Percentiles rank a stretch among this genome's conserved stretches.
Conservation (phyloP, 1,140 invertebrate genomes). For the Calosoma granatense region DNA sequence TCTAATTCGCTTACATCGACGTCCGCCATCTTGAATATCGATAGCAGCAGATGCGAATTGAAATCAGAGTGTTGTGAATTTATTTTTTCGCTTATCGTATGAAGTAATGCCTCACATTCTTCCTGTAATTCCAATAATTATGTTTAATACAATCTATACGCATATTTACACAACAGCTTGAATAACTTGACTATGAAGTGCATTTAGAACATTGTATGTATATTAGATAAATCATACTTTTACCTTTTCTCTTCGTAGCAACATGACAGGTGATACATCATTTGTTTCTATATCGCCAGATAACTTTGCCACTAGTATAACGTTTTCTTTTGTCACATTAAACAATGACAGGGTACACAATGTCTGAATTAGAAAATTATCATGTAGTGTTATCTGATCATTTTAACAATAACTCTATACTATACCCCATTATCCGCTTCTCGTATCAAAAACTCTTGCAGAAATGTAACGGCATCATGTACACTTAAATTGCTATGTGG, state of each 20-base stretch:
- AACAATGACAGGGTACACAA: slow-evolving; percentile 72
- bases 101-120: slow-evolving; percentile 68
- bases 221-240: slow-evolving; percentile 10
- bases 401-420: too few species aligned
- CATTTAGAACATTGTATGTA: neutral
- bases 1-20: slow-evolving; percentile 57
- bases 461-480: slow-evolving; percentile 64
- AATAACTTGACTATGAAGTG: too few species aligned
- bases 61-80: slow-evolving; percentile 74
- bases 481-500: slow-evolving; percentile 68
- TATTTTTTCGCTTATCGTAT: slow-evolving; percentile 70
- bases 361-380: slow-evolving; percentile 50
- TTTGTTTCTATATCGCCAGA: slow-evolving; percentile 51
- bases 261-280: slow-evolving; percentile 39
- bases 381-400: slow-evolving; percentile 4
- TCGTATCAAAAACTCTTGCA: slow-evolving; percentile 63
- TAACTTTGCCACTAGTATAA: slow-evolving; percentile 72
- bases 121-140: slow-evolving; percentile 45
- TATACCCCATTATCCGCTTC: slow-evolving; percentile 60
- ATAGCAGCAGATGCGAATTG: slow-evolving; percentile 72
- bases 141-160: neutral
- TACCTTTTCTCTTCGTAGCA: slow-evolving; percentile 62
- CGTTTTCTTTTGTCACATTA: slow-evolving; percentile 75
- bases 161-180: neutral
- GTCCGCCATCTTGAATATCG: slow-evolving; percentile 86